Conservation (phyloP, 2,888 invertebrate species). For the Agrochola macilenta region DNA sequence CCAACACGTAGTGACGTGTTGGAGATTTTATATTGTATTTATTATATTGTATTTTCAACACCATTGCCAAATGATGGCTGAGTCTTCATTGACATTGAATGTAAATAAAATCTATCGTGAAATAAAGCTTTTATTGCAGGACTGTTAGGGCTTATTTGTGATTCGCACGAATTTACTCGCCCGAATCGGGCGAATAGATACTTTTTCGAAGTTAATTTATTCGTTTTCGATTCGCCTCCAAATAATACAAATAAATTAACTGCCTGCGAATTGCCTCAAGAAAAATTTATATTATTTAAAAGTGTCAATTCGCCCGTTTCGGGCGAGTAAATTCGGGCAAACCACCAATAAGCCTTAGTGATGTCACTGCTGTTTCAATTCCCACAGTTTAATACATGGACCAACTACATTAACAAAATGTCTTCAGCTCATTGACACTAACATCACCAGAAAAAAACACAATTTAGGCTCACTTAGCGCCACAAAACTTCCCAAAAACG, state of each 20-base stretch:
- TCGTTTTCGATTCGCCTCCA: too few species aligned
- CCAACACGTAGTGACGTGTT: too few species aligned
- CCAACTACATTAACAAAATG: constrained; percentile 2
- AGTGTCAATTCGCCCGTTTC: too few species aligned
- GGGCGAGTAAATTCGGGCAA: too few species aligned
- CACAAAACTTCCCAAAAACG: constrained; percentile 47
- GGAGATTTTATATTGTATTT: too few species aligned
- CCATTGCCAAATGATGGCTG: background rate
- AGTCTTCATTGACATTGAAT: background rate
- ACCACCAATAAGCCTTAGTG: background rate
- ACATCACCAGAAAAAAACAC: constrained; percentile 14
- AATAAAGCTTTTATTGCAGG: background rate
- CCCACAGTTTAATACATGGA: background rate
- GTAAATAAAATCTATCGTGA: background rate
- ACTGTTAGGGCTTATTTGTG: background rate
- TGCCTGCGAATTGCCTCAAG: too few species aligned
- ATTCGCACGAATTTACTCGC: too few species aligned
- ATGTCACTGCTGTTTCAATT: background rate
- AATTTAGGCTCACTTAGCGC: constrained; percentile 15
- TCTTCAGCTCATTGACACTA: background rate
- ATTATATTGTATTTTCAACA: too few species aligned
- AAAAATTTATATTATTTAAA: too few species aligned
- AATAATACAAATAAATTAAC: too few species aligned
- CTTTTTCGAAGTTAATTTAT: too few species aligned
- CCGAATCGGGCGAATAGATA: too few species aligned